Evolutionary conservation across 2,113 vertebrate genomes (phyloP).

Genomic region (Menura novaehollandiae): DNA sequence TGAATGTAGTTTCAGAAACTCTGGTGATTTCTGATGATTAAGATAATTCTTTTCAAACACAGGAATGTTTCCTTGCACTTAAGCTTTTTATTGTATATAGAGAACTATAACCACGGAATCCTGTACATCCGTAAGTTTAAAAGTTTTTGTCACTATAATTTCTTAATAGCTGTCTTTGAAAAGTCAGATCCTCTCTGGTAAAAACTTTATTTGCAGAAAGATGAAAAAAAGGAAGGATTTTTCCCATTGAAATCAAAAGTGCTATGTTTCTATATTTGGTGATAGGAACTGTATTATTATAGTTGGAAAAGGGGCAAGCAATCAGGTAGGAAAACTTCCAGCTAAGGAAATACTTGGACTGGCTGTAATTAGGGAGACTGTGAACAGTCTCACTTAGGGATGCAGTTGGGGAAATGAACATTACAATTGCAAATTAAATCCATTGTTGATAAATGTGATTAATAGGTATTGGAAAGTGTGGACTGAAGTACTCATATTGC

Average conservation of each 20-base stretch:
- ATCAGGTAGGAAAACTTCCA: neutral
- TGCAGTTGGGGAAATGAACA: neutral
- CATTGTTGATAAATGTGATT: neutral
- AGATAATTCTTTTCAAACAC: neutral
- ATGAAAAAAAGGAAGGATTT: neutral
- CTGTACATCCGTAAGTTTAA: neutral
- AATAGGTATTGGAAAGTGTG: neutral
- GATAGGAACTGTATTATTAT: neutral
- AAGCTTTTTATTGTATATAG: neutral
- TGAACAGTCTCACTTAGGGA: neutral
- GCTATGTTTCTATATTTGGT: neutral
- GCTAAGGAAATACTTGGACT: neutral
- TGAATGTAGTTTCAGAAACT: neutral
- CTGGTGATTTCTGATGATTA: neutral
- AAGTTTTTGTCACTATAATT: neutral
- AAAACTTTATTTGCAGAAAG: neutral
- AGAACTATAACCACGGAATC: neutral
- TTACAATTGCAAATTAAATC: neutral
- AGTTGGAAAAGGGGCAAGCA: neutral
- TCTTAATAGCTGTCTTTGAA: neutral
- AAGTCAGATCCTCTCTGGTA: neutral
- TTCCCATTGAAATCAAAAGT: neutral
- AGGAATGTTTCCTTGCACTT: neutral
- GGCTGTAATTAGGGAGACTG: neutral
- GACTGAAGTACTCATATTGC: neutral